Evolutionary conservation across 1,140 invertebrate genomes (phyloP), one percentile per base, ranked within the genome.

Genomic region (Epicauta chinensis): DNA sequence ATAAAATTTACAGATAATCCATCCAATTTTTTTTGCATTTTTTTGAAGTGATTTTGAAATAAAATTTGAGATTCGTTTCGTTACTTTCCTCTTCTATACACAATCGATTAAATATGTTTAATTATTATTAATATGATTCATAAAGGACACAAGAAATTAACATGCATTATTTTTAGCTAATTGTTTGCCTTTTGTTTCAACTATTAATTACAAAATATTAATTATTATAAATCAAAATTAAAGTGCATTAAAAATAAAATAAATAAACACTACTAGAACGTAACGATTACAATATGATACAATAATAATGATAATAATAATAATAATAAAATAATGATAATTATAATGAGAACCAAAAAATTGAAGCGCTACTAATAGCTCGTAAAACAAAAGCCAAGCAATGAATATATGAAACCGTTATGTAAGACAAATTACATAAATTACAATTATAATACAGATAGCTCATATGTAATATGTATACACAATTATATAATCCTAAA

Each of bases 361-460:
- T 23, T 23, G 4, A 23, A 23, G 23, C 31, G 39, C 37, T 30
- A 45, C 30, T 35, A 38, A 43, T 35, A 49, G 43, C 47, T 50
- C 34, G 51, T 56, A 56, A 61, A 61, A 60, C 55, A 60, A 61
- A 60, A 63, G 61, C 53, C 55, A 63, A 55, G 40, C 58, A 59
- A 60, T 40, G 40, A 15, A 55, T 30, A 55, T 41, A 44, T 51
- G 44, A 38, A 40, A 43, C 29, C 29, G 15, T 50, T 38, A 55
- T 44, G 47, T 23, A 51, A 55, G 53, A 56, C 50, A 62, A 59
- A 58, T 56, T 59, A 62, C 59, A 65, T 65, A 63, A 65, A 62
- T 63, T 63, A 65, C 61, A 65, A 56, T 42, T 65, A 64, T 64
- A 64, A 64, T 64, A 64, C 62, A 64, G 49, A 56, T 42, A 53